Evolutionary conservation across 2,797 vertebrate genomes (phyloP).

Genomic region (Microchirus variegatus): DNA sequence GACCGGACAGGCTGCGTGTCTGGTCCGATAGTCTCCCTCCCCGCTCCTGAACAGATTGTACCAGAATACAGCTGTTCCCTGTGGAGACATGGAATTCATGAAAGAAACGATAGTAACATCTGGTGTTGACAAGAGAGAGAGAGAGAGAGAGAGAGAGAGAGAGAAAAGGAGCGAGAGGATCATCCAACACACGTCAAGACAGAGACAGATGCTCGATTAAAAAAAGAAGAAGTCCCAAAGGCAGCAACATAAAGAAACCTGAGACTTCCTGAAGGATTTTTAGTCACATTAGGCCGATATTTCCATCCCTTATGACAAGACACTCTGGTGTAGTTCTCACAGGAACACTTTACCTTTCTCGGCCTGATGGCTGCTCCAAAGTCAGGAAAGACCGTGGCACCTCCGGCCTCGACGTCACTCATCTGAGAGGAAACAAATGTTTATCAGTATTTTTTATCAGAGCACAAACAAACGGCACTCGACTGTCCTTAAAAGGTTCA

Average conservation of each 20-base stretch:
- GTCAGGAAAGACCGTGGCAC: slow-evolving; percentile 96
- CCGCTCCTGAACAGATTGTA: slow-evolving; percentile 96
- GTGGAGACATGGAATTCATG: slow-evolving; percentile 28
- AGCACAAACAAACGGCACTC: neutral
- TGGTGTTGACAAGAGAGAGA: neutral
- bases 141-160: neutral
- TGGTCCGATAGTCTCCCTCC: slow-evolving; percentile 95
- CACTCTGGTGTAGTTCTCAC: too few relatives aligned
- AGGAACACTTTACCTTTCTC: slow-evolving; percentile 85
- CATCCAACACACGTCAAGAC: neutral
- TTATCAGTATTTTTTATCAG: neutral
- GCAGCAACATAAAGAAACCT: neutral
- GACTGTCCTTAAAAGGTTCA: too few relatives aligned
- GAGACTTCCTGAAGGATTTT: too few relatives aligned
- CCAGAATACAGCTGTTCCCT: slow-evolving; percentile 99
- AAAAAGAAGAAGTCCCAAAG: neutral
- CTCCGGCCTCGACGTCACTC: slow-evolving; percentile 96
- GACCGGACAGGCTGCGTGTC: slow-evolving; percentile 96
- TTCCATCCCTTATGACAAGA: neutral
- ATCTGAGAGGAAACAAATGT: slow-evolving; percentile 79
- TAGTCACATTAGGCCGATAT: neutral
- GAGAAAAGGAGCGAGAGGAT: neutral
- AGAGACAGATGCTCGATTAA: neutral
- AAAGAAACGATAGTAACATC: neutral
- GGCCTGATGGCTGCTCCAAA: slow-evolving; percentile 94